Evolutionary conservation across 2,888 invertebrate species (phyloP).

Genomic region (Corythucha ciliata): DNA sequence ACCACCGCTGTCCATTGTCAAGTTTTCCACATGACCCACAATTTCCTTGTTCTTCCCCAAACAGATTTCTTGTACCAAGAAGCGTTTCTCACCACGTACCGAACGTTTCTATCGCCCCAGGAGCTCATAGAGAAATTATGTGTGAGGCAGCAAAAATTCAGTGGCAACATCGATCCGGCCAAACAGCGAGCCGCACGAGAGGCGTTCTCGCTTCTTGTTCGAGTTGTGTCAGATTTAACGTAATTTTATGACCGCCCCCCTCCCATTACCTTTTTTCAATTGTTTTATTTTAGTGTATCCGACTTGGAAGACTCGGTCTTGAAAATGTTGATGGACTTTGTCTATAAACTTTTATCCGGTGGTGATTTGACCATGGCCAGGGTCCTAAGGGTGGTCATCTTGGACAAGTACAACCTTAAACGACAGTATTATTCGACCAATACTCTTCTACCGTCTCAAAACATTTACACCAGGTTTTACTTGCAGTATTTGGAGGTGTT

Average conservation of each 20-base stretch:
- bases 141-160: slow-evolving; percentile 65
- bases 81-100: slow-evolving; percentile 95
- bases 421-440: slow-evolving; percentile 45
- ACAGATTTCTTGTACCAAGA: slow-evolving; percentile 91
- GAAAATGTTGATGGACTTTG: slow-evolving; percentile 81
- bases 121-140: slow-evolving; percentile 79
- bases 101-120: slow-evolving; percentile 84
- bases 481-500: neutral
- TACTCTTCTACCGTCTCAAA: slow-evolving; percentile 45
- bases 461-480: slow-evolving; percentile 43
- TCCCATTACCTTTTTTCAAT: neutral
- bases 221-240: slow-evolving; percentile 95
- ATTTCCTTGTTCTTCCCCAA: slow-evolving; percentile 4
- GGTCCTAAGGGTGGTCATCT: slow-evolving; percentile 76
- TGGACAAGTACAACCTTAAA: slow-evolving; percentile 69
- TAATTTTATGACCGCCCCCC: slow-evolving; percentile 47
- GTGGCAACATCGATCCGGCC: slow-evolving; percentile 55
- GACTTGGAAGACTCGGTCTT: slow-evolving; percentile 75
- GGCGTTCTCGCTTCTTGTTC: slow-evolving; percentile 82
- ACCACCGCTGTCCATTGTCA: too few species aligned
- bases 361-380: slow-evolving; percentile 89
- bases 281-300: slow-evolving; percentile 53
- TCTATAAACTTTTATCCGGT: slow-evolving; percentile 82
- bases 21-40: too few species aligned
- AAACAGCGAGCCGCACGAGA: slow-evolving; percentile 72